phyloP scores from a whole-genome alignment of 2,113 vertebrate species.

The Glaucomys volans region DNA sequence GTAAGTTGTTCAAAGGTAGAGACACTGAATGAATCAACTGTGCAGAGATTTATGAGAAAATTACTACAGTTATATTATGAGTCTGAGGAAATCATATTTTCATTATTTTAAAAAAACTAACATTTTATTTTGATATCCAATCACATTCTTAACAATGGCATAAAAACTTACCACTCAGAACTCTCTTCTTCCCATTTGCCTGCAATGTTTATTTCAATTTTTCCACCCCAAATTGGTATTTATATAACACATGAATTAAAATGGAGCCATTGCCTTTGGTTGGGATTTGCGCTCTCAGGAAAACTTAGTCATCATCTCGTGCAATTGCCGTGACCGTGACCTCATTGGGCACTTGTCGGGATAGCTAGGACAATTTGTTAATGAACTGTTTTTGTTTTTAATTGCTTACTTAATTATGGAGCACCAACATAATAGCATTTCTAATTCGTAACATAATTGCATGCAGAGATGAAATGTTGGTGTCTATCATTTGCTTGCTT shows the following conservation, averaged over 20 bases:
- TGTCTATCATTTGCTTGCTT: slow-evolving; percentile 87
- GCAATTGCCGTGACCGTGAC: slow-evolving; percentile 86
- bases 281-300: slow-evolving; percentile 73
- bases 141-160: background rate
- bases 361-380: slow-evolving; percentile 90
- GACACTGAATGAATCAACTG: slow-evolving; percentile 19
- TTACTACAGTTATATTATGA: background rate
- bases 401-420: slow-evolving; percentile 92
- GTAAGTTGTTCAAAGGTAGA: slow-evolving; percentile 10
- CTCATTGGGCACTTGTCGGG: slow-evolving; percentile 87
- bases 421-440: slow-evolving; percentile 90
- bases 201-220: slow-evolving; percentile 45
- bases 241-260: slow-evolving; percentile 60
- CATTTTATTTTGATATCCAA: background rate
- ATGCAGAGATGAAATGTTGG: slow-evolving; percentile 91
- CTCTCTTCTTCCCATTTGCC: background rate
- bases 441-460: slow-evolving; percentile 91
- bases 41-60: background rate
- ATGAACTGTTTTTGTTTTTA: slow-evolving; percentile 92
- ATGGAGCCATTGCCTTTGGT: slow-evolving; percentile 48
- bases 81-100: slow-evolving; percentile 46
- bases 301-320: slow-evolving; percentile 80
- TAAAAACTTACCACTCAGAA: background rate
- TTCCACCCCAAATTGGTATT: slow-evolving; percentile 62
- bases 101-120: slow-evolving; percentile 45